These are phyloP conservation scores for Xestobium rufovillosum DNA, from an alignment of 2,888 invertebrate genomes.

Conservation along the genomic window DNA sequence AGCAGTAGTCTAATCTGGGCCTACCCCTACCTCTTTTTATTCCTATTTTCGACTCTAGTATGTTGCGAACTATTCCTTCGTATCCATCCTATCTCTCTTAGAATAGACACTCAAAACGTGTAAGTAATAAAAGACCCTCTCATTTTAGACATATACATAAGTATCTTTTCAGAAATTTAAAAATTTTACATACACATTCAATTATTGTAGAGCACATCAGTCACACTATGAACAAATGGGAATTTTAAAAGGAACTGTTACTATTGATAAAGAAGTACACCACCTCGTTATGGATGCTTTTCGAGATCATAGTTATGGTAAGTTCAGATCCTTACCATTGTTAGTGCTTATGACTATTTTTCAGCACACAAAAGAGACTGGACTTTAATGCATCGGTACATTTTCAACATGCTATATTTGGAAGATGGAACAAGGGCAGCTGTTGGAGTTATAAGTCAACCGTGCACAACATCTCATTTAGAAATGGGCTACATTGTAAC, in stretches of 20 bases:
- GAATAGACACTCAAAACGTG: too few relatives aligned
- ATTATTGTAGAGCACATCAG: constrained; percentile 58
- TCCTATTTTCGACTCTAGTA: too few relatives aligned
- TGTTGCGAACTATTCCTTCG: too few relatives aligned
- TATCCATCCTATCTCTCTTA: too few relatives aligned
- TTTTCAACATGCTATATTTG: constrained; percentile 68
- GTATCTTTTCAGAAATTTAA: constrained; percentile 6
- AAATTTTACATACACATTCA: too few relatives aligned
- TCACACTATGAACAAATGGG: constrained; percentile 82
- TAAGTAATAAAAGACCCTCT: too few relatives aligned
- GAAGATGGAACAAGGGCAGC: constrained; percentile 61
- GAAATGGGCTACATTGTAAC: constrained; percentile 58
- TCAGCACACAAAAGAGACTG: constrained; percentile 65
- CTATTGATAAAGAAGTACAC: constrained; percentile 47
- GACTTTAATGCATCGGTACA: constrained; percentile 67
- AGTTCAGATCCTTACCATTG: too few relatives aligned
- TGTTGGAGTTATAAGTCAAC: constrained; percentile 71
- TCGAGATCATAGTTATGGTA: constrained; percentile 74
- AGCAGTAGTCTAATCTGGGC: too few relatives aligned
- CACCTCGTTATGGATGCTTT: constrained; percentile 56
- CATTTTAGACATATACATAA: constrained; percentile 5
- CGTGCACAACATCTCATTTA: constrained; percentile 55
- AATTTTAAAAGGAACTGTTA: constrained; percentile 51
- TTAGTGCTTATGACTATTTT: too few relatives aligned
- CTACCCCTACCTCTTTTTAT: too few relatives aligned